A percentile compares a stretch with the other conserved stretches of the same genome.
Conservation (phyloP, 2,888 invertebrate species). For the Lamellibrachia columna region DNA sequence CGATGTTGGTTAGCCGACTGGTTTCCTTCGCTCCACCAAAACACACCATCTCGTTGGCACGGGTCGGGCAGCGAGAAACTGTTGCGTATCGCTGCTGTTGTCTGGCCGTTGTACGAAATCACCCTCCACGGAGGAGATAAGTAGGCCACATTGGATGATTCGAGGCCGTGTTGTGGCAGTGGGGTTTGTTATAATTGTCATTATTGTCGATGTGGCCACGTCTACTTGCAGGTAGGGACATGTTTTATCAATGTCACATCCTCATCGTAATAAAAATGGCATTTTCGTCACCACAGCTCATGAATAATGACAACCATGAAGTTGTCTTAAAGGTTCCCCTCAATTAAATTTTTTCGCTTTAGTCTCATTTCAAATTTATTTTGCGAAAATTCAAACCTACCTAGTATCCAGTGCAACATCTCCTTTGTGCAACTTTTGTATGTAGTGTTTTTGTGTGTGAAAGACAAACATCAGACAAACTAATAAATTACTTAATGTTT, state of each 20-base stretch:
- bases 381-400: too few species aligned
- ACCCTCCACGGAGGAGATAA: background rate
- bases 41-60: background rate
- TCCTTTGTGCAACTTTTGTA: too few species aligned
- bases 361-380: too few species aligned
- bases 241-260: background rate
- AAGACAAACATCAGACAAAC: too few species aligned
- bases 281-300: background rate
- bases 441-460: too few species aligned
- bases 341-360: too few species aligned
- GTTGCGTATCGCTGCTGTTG: background rate
- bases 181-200: background rate
- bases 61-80: background rate
- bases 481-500: too few species aligned
- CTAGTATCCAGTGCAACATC: too few species aligned
- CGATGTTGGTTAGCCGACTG: background rate
- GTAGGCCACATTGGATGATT: background rate
- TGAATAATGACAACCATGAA: background rate
- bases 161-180: background rate
- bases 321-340: too few species aligned
- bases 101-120: background rate
- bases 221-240: background rate
- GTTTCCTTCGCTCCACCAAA: background rate
- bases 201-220: background rate
- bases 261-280: background rate